phyloP scores from a whole-genome alignment of 2,113 vertebrate species.

The Sinocyclocheilus anshuiensis region DNA sequence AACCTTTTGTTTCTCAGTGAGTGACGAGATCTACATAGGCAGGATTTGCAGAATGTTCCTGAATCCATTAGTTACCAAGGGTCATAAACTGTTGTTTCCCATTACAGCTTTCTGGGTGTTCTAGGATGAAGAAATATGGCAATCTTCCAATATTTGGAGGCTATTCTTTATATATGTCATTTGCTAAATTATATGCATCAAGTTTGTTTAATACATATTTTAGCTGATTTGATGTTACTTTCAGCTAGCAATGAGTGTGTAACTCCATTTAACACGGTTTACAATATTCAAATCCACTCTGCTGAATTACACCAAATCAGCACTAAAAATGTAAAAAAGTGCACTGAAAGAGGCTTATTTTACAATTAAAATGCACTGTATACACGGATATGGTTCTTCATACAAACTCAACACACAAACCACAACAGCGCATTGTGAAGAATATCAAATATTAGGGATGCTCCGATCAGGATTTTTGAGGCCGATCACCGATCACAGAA shows the following conservation, averaged over 20 bases:
- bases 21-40: slow-evolving; percentile 43
- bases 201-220: not conserved
- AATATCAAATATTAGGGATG: not conserved
- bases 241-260: not conserved
- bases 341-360: not conserved
- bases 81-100: slow-evolving; percentile 16
- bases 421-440: not conserved
- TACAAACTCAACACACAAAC: not conserved
- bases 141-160: not conserved
- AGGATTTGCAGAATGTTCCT: slow-evolving; percentile 36
- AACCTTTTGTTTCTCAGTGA: slow-evolving; percentile 58
- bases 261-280: not conserved
- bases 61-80: not conserved
- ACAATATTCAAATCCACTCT: not conserved
- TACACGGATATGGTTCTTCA: not conserved
- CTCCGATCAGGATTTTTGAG: no score
- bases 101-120: slow-evolving; percentile 31
- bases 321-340: not conserved
- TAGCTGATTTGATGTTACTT: not conserved
- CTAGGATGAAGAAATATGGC: slow-evolving; percentile 11
- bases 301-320: not conserved
- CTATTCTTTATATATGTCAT: not conserved
- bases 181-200: not conserved
- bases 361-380: not conserved
- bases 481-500: no score